These are phyloP conservation scores for Epinotia demarniana DNA, from an alignment of 2,888 invertebrate species.

Conservation along the genomic window DNA sequence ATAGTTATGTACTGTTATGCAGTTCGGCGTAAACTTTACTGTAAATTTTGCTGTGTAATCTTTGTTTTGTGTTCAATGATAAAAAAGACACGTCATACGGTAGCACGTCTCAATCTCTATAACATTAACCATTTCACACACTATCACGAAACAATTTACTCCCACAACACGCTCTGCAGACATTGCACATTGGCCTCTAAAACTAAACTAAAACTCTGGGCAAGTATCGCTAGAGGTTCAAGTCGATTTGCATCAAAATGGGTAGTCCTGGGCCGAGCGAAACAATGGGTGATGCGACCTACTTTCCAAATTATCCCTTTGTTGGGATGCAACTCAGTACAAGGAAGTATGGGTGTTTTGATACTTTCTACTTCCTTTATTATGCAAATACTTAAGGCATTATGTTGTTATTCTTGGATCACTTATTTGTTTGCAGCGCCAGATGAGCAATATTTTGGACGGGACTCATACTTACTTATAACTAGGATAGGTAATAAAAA, in stretches of 20 bases:
- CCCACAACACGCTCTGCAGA: slow-evolving; percentile 18
- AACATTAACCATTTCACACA: not conserved
- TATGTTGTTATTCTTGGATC: slow-evolving; percentile 18
- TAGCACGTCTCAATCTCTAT: not conserved
- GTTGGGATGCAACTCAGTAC: slow-evolving; percentile 28
- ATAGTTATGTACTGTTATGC: no score
- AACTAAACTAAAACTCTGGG: slow-evolving; percentile 21
- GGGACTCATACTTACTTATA: not conserved
- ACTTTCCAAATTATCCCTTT: slow-evolving; percentile 70
- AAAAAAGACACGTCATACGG: not conserved
- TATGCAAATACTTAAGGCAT: slow-evolving; percentile 16
- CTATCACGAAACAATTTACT: not conserved
- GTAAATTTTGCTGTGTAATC: no score
- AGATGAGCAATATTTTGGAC: slow-evolving; percentile 5
- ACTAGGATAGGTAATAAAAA: no score
- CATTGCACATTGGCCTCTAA: slow-evolving; percentile 19
- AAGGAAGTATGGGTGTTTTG: slow-evolving; percentile 28
- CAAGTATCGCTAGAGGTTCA: slow-evolving; percentile 52
- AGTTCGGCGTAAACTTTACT: no score
- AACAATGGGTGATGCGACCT: slow-evolving; percentile 62
- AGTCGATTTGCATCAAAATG: slow-evolving; percentile 77
- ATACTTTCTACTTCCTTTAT: slow-evolving; percentile 36
- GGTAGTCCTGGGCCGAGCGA: slow-evolving; percentile 55
- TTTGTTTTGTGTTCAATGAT: no score
- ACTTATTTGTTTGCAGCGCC: slow-evolving; percentile 32